Conservation (phyloP, 2,113 vertebrate species). For the Poeciliopsis retropinna region DNA sequence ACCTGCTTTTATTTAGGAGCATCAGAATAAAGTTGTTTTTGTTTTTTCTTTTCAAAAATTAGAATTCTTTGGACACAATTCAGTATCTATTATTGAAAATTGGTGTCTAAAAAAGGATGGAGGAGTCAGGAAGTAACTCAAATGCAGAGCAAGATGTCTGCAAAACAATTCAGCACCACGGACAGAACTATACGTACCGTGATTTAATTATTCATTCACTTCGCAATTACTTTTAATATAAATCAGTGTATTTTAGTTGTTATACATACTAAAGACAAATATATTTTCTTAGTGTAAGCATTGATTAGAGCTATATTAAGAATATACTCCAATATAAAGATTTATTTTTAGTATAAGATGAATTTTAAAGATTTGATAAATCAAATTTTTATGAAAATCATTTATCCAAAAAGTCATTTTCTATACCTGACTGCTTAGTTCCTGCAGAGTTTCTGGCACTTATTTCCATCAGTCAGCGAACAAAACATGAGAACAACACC, state of each 20-base stretch:
- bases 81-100: too few relatives aligned
- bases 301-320: not conserved
- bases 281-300: not conserved
- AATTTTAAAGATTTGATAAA: not conserved
- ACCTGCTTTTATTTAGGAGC: too few relatives aligned
- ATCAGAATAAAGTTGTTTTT: too few relatives aligned
- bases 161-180: slow-evolving; percentile 48
- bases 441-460: not conserved
- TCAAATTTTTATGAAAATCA: not conserved
- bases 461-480: not conserved
- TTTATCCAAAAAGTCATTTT: not conserved
- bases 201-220: not conserved
- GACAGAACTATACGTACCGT: slow-evolving; percentile 24
- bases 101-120: not conserved
- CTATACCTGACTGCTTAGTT: not conserved
- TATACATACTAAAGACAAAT: not conserved
- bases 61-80: too few relatives aligned
- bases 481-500: too few relatives aligned
- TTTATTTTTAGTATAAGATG: not conserved
- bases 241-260: too few relatives aligned
- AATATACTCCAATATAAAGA: not conserved
- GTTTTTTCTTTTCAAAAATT: too few relatives aligned
- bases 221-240: not conserved
- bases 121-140: not conserved
- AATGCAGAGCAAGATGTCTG: not conserved